Evolutionary conservation across 2,113 vertebrate genomes (phyloP).

Genomic region (Leucosticte australis): DNA sequence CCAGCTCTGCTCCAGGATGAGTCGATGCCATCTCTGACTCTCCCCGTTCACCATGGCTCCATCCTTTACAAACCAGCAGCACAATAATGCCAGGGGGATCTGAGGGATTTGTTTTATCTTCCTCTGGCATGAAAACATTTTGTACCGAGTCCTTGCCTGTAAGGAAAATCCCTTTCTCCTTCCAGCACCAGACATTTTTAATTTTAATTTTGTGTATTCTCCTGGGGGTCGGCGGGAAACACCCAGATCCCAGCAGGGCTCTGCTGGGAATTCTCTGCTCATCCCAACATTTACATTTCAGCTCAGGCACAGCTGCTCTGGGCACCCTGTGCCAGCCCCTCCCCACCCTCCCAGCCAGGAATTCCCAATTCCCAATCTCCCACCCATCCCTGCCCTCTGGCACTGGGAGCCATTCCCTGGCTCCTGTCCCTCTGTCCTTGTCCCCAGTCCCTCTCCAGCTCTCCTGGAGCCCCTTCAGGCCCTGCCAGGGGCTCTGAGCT

Average conservation of each 20-base stretch:
- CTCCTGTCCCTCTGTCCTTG: background rate
- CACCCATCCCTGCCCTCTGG: too few species aligned
- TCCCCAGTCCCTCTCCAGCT: background rate
- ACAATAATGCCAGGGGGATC: background rate
- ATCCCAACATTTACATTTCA: background rate
- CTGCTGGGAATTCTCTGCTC: background rate
- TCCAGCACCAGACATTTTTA: fast-evolving
- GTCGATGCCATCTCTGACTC: background rate
- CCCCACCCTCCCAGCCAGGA: too few species aligned
- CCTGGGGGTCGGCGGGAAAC: fast-evolving
- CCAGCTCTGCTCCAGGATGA: background rate
- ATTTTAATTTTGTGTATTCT: fast-evolving
- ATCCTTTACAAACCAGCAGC: fast-evolving
- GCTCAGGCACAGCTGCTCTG: background rate
- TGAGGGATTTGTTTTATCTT: background rate
- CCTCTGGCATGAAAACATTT: background rate
- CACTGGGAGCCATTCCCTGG: too few species aligned
- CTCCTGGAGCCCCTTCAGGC: background rate
- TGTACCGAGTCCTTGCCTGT: background rate
- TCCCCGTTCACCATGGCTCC: background rate
- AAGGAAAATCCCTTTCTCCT: background rate
- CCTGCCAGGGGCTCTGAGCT: background rate
- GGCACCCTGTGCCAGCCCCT: too few species aligned
- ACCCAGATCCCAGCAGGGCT: background rate
- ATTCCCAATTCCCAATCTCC: too few species aligned